These are phyloP conservation scores for Jordanella pulchra DNA, from an alignment of 2,797 vertebrate species.

Conservation along the genomic window DNA sequence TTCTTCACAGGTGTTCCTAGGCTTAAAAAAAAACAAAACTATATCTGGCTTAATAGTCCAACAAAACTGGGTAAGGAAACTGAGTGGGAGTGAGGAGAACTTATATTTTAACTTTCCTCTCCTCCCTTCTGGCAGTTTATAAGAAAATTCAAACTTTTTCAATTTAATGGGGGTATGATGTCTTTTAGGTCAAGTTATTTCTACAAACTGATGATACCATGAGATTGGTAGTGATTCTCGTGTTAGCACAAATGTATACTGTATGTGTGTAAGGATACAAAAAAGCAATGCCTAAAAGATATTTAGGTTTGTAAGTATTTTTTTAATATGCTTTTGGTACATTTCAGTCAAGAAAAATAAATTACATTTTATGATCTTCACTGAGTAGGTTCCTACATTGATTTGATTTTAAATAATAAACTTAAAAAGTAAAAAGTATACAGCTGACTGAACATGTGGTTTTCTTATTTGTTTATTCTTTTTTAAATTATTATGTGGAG, in stretches of 20 bases:
- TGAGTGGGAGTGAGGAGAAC: constrained; percentile 31
- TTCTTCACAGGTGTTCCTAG: constrained; percentile 19
- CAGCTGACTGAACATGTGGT: neutral
- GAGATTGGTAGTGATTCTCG: neutral
- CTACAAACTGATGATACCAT: neutral
- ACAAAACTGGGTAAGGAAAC: constrained; percentile 29
- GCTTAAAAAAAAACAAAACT: constrained; percentile 31
- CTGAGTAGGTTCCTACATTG: neutral
- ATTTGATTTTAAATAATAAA: neutral
- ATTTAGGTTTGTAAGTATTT: no score
- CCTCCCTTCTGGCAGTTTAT: constrained; percentile 17
- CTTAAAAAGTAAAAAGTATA: neutral
- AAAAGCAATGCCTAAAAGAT: neutral
- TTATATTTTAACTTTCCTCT: constrained; percentile 44
- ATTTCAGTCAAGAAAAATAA: neutral
- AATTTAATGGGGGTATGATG: constrained; percentile 3
- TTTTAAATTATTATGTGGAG: neutral
- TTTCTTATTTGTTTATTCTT: no score
- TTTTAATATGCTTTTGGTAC: neutral
- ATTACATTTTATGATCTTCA: neutral
- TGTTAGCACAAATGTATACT: neutral
- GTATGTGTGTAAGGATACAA: no score
- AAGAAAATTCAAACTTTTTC: constrained; percentile 33
- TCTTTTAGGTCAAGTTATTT: neutral
- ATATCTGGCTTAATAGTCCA: constrained; percentile 21